These are phyloP conservation scores for Tachina lurida DNA, from an alignment of 2,888 invertebrate species.

Conservation along the genomic window DNA sequence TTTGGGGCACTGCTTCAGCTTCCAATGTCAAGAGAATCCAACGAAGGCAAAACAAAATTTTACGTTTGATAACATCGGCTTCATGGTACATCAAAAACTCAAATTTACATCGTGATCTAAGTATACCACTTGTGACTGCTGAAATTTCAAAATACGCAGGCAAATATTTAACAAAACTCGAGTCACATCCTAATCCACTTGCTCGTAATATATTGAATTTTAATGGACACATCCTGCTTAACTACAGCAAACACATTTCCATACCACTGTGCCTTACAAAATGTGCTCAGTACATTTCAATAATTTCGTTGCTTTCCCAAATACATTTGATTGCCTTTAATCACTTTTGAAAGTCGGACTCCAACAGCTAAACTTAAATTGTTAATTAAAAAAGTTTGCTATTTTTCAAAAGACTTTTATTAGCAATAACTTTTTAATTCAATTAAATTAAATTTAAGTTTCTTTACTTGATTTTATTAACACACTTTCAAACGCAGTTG, in stretches of 20 bases:
- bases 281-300: neutral
- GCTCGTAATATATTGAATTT: no score
- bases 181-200: no score
- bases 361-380: conserved; percentile 22
- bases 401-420: conserved; percentile 30
- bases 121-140: no score
- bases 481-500: conserved; percentile 27
- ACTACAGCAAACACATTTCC: neutral
- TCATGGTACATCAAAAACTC: no score
- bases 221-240: neutral
- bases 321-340: conserved; percentile 43
- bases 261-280: conserved; percentile 27
- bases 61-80: no score
- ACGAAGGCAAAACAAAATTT: no score
- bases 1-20: no score
- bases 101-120: no score
- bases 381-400: conserved; percentile 22
- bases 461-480: conserved; percentile 4
- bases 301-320: conserved; percentile 32
- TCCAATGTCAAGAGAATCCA: no score
- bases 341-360: conserved; percentile 51
- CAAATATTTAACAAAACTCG: no score
- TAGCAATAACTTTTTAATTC: conserved; percentile 38
- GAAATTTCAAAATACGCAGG: no score
- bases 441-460: neutral